Conservation (phyloP, 2,797 vertebrate genomes). For the Argentina silus region DNA sequence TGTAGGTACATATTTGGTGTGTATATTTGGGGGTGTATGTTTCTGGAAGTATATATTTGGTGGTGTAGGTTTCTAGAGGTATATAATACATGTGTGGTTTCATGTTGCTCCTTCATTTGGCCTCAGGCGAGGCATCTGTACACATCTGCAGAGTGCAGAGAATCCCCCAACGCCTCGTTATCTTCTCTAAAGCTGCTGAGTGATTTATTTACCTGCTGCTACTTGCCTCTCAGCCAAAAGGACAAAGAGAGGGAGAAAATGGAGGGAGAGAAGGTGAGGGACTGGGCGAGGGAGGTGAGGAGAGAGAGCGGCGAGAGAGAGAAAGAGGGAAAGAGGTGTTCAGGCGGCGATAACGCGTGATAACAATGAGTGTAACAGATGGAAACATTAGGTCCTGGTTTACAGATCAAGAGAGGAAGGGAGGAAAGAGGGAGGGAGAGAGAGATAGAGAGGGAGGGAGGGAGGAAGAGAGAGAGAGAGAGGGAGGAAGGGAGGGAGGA, state of each 20-base stretch:
- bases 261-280: constrained; percentile 33
- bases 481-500: constrained; percentile 23
- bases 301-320: constrained; percentile 35
- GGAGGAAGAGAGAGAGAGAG: constrained; percentile 12
- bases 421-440: constrained; percentile 32
- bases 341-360: constrained; percentile 57
- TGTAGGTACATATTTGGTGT: neutral
- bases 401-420: constrained; percentile 56
- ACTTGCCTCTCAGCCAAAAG: constrained; percentile 59
- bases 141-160: constrained; percentile 66
- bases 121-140: constrained; percentile 72
- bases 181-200: constrained; percentile 74
- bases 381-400: constrained; percentile 59
- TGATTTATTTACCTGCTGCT: constrained; percentile 81
- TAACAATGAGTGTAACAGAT: constrained; percentile 65
- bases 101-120: constrained; percentile 60
- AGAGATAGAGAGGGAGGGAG: constrained; percentile 37
- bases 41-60: neutral
- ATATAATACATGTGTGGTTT: constrained; percentile 52
- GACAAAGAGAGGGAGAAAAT: constrained; percentile 35
- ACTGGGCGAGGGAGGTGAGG: constrained; percentile 21
- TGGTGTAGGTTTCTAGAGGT: constrained; percentile 54
- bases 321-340: constrained; percentile 49
- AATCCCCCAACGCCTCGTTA: constrained; percentile 78
- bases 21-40: neutral